Base-by-base conservation (phyloP, 2,113 vertebrate species). In the Calidris pugnax region DNA sequence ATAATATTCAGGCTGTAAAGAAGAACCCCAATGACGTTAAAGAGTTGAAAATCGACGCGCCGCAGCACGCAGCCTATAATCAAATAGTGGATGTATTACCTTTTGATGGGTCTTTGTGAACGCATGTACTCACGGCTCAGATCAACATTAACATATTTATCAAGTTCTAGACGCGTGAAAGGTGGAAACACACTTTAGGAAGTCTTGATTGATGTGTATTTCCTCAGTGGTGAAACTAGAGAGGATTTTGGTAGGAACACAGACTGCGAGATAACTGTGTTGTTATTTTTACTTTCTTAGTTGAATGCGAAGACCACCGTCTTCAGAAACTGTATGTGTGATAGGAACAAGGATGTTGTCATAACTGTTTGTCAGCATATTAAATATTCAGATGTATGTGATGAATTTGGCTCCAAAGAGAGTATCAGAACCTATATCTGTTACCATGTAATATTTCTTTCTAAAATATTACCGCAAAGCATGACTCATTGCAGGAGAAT, bases 91-190 rank as follows among this genome's bases (percentile, higher is more conserved):
- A 63, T 71, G 7, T 63, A 77, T 87, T 97, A 85, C 56, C 62
- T 87, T 96, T 63, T 87, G 84, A 93, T 97, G 62, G 63, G 80
- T 94, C 74, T 94, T 93, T 92, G 39, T 95, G 91, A 97, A 91
- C 62, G 33, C 55, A 55, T 68, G 8, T 76, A 53, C 95, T 96
- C 76, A 64, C 41, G 12, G 63, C 88, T 51, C 43, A 80, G 83
- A 92, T 53, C 76, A 97, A 47, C 84, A 93, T 96, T 97, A 96
- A 91, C 88, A 89, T 95, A 91, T 96, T 92, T 96, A 92, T 95
- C 77, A 93, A 94, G 95, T 97, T 97, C 95, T 96, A 92, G 80
- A 69, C 90, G 64, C 87, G 4, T 48, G 69, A 90, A 97, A 95
- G 74, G 86, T 97, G 91, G 95, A 97, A 97, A 79, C 66, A 26